A percentile compares a stretch with the other conserved stretches of the same genome.
phyloP scores from a whole-genome alignment of 2,888 invertebrate species.

The Cremastobaeus sp. region DNA sequence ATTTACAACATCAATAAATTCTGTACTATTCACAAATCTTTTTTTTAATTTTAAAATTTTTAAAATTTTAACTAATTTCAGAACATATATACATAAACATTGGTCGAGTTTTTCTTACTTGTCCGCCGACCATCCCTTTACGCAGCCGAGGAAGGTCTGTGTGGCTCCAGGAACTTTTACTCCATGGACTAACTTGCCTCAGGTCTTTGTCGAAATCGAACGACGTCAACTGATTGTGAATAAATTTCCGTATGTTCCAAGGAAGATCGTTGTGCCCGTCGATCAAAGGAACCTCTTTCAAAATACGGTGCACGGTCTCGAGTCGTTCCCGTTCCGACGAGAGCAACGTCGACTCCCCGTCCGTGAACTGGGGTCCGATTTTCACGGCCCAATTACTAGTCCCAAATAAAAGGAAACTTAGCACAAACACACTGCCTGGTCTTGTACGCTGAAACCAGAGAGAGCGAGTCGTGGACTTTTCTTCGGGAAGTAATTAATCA shows the following conservation, averaged over 20 bases:
- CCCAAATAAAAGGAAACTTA: constrained; percentile 71
- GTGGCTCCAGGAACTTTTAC: constrained; percentile 87
- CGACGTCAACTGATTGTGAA: constrained; percentile 86
- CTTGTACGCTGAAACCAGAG: constrained; percentile 67
- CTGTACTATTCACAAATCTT: background rate
- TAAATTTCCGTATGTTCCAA: constrained; percentile 93
- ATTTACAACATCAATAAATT: no score
- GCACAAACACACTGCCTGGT: constrained; percentile 70
- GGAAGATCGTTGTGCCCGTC: constrained; percentile 77
- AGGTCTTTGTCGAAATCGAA: constrained; percentile 84
- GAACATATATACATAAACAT: no score
- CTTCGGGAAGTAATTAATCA: no score
- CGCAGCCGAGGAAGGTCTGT: constrained; percentile 87
- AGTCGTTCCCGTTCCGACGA: constrained; percentile 81
- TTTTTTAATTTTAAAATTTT: background rate
- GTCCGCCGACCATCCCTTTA: constrained; percentile 87
- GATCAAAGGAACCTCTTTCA: constrained; percentile 84
- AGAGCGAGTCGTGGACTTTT: no score
- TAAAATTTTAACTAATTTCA: no score
- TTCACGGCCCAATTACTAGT: constrained; percentile 70
- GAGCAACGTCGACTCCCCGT: constrained; percentile 72
- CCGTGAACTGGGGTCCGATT: constrained; percentile 74
- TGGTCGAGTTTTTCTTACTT: constrained; percentile 80
- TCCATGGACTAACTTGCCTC: constrained; percentile 86
- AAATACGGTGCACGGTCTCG: constrained; percentile 82